phyloP scores from a whole-genome alignment of 2,797 vertebrate species.

The Gastrophryne carolinensis region DNA sequence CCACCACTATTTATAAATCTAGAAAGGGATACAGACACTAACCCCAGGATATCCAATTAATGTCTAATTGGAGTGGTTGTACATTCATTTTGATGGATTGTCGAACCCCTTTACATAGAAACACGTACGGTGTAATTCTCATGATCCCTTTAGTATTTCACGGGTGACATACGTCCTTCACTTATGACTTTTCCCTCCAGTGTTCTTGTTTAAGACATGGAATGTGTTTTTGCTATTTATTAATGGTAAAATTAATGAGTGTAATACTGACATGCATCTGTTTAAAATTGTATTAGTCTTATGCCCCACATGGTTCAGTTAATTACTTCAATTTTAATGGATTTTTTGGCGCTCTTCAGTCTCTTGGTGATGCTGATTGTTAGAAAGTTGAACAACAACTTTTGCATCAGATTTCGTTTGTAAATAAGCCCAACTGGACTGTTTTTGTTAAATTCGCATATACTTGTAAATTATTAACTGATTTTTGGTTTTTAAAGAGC shows the following conservation, averaged over 20 bases:
- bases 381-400: too few relatives aligned
- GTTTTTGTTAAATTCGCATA: too few relatives aligned
- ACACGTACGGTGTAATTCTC: conserved; percentile 21
- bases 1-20: conserved; percentile 18
- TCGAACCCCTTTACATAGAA: conserved; percentile 9
- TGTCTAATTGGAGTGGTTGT: conserved; percentile 35
- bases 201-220: background rate
- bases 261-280: background rate
- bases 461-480: too few relatives aligned
- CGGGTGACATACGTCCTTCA: conserved; percentile 1
- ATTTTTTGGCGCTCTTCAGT: background rate
- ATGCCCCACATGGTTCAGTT: background rate
- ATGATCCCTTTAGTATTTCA: conserved; percentile 25
- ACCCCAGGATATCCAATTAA: conserved; percentile 40
- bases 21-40: conserved; percentile 20
- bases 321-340: background rate
- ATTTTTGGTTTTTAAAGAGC: too few relatives aligned
- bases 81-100: conserved; percentile 37
- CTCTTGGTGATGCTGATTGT: too few relatives aligned
- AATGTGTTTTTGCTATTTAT: background rate
- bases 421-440: too few relatives aligned
- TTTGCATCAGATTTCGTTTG: too few relatives aligned
- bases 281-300: background rate
- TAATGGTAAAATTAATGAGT: background rate
- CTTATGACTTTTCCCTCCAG: background rate